These are phyloP conservation scores for Strix uralensis DNA, from an alignment of 2,113 vertebrate genomes.

Conservation along the genomic window DNA sequence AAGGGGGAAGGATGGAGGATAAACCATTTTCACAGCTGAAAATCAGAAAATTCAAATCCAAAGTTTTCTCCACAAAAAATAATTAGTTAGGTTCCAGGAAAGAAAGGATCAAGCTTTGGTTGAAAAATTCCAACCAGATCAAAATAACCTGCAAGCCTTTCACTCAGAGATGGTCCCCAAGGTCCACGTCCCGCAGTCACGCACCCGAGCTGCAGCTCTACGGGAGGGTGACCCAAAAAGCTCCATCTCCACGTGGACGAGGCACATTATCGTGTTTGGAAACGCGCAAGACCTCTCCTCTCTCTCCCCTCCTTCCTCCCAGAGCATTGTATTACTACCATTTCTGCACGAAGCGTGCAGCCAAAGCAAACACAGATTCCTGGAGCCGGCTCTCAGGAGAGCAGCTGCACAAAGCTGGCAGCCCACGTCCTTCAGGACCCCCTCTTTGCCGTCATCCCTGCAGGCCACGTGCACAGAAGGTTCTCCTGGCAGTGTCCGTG, in stretches of 20 bases:
- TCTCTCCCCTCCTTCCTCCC: background rate
- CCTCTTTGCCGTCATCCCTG: background rate
- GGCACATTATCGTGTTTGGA: background rate
- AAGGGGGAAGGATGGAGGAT: background rate
- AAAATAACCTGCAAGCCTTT: background rate
- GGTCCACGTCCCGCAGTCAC: background rate
- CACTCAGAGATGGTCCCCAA: background rate
- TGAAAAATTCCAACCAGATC: background rate
- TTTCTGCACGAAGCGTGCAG: background rate
- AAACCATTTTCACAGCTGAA: background rate
- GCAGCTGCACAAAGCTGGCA: constrained; percentile 56
- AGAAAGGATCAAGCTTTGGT: background rate
- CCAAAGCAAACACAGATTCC: constrained; percentile 65
- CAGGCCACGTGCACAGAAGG: background rate
- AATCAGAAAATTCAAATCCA: background rate
- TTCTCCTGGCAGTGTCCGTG: accelerated
- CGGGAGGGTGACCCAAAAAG: background rate
- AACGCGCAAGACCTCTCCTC: background rate
- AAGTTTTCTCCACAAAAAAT: background rate
- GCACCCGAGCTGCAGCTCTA: background rate
- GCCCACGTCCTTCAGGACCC: background rate
- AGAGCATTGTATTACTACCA: background rate
- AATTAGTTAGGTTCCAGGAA: background rate
- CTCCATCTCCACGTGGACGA: background rate
- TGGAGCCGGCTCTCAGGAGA: background rate